These are phyloP conservation scores for Falco berigora DNA, from an alignment of 2,797 vertebrate genomes.

Conservation along the genomic window DNA sequence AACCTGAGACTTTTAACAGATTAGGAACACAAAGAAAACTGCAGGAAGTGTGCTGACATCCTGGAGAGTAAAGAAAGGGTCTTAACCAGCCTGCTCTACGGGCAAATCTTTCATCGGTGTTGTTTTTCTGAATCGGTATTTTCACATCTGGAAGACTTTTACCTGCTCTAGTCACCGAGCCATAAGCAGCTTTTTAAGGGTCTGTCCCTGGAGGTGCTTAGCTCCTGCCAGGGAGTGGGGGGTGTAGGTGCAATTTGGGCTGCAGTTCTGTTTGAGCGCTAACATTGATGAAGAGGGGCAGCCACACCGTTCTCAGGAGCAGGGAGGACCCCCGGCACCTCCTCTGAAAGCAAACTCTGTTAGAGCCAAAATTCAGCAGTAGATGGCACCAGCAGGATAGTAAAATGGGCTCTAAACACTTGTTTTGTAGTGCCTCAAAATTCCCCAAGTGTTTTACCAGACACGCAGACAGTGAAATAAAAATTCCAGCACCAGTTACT, in stretches of 20 bases:
- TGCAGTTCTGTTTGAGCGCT: neutral
- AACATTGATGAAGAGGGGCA: neutral
- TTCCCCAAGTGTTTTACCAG: neutral
- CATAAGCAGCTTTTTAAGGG: neutral
- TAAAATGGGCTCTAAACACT: neutral
- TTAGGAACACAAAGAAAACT: neutral
- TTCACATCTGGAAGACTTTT: neutral
- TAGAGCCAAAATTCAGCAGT: neutral
- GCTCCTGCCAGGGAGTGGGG: neutral
- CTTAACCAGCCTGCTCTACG: neutral
- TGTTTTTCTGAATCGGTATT: neutral
- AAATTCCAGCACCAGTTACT: neutral
- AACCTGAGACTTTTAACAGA: neutral
- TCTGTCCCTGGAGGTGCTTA: neutral
- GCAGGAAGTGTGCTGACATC: neutral
- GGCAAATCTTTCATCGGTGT: neutral
- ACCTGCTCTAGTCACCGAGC: neutral
- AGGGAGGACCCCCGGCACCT: neutral
- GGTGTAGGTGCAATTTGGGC: neutral
- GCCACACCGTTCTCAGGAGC: neutral
- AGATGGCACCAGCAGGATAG: constrained; percentile 58
- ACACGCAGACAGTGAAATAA: neutral
- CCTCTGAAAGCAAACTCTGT: neutral
- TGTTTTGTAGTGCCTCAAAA: neutral
- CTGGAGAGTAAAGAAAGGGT: neutral